Base-by-base conservation (phyloP, 37 sponge, comb jelly and placozoan species). In the Ianthella basta region DNA sequence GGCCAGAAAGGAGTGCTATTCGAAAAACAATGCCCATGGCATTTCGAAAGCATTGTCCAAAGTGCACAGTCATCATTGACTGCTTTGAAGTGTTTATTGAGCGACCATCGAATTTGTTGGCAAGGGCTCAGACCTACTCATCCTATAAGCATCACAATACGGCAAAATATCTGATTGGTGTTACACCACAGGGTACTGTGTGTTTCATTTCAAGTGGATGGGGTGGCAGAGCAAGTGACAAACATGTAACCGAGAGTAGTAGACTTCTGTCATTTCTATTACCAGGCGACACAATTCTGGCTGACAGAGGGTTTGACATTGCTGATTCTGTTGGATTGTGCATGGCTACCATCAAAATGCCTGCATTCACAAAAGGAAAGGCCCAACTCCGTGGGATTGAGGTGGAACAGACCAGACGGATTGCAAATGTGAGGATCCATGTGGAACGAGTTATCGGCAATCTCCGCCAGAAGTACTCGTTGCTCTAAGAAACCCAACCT, bases 351-450 rank as follows among this genome's bases (percentile, higher is more conserved):
- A 4, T 41, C 18, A 5, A 13, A 44, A 55, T 80, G 20, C 79
- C 83, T 10, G 59, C 77, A 16, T 86, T 86, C 27, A 86, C 83
- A 4, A 86, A 82, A 55, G 83, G 86, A 21, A 86, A 67, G 59
- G 60, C 29, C 25, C 91, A 91, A 64, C 84, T 86, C 21, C 20
- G 16, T 21, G 84, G 84, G 10, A 87, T 87, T 35, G 83, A 90
- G 54, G 86, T 90, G 35, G 90, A 90, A 35, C 83, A 86, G 40
- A 86, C 83, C 8, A 18, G 80, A 77, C 23, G 56, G 6, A 86
- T 90, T 53, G 86, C 90, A n/a, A 77, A 86, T 77, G 86, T 86
- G 6, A 15, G 83, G 25, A 90, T 90, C n/a, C 90, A 90, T 44
- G 89, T 89, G 29, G 89, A 89, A 70, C 27, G 85, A 3, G 89